A percentile compares a stretch with the other conserved stretches of the same genome.
Evolutionary conservation across 2,888 invertebrate species (phyloP).

Genomic region (Philaethria dido): DNA sequence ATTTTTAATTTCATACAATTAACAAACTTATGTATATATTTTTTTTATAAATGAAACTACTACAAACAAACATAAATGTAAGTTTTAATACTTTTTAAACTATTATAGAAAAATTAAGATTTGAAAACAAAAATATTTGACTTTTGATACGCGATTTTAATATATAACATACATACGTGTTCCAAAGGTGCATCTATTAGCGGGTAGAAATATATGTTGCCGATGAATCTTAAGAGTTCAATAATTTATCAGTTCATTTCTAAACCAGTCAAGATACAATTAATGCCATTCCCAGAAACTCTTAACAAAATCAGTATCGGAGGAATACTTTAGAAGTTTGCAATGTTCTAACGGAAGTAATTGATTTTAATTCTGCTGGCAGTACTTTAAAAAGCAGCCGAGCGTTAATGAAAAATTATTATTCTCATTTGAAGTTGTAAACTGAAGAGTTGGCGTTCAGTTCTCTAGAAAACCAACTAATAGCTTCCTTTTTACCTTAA

Average conservation of each 20-base stretch:
- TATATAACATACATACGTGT: too few species aligned
- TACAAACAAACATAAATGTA: too few species aligned
- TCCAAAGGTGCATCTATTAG: background rate
- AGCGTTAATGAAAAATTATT: slow-evolving; percentile 79
- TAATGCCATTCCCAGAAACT: slow-evolving; percentile 49
- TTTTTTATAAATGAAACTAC: too few species aligned
- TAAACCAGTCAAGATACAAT: slow-evolving; percentile 32
- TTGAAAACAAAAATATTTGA: too few species aligned
- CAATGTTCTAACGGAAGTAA: slow-evolving; percentile 67
- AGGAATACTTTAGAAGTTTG: slow-evolving; percentile 64
- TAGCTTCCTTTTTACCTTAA: slow-evolving; percentile 52
- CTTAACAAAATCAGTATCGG: slow-evolving; percentile 53
- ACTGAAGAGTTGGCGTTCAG: slow-evolving; percentile 55
- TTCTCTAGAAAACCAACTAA: slow-evolving; percentile 60
- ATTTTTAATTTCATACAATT: too few species aligned
- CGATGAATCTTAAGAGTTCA: background rate
- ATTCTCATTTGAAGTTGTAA: slow-evolving; percentile 66
- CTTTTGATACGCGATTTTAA: too few species aligned
- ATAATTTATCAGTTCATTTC: slow-evolving; percentile 20
- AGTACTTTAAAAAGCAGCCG: slow-evolving; percentile 65
- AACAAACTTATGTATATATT: too few species aligned
- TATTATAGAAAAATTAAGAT: too few species aligned
- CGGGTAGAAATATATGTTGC: background rate
- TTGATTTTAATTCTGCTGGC: slow-evolving; percentile 75
- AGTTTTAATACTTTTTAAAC: too few species aligned